Base-by-base conservation (phyloP, 1,140 invertebrate species). In the Halesus radiatus region DNA sequence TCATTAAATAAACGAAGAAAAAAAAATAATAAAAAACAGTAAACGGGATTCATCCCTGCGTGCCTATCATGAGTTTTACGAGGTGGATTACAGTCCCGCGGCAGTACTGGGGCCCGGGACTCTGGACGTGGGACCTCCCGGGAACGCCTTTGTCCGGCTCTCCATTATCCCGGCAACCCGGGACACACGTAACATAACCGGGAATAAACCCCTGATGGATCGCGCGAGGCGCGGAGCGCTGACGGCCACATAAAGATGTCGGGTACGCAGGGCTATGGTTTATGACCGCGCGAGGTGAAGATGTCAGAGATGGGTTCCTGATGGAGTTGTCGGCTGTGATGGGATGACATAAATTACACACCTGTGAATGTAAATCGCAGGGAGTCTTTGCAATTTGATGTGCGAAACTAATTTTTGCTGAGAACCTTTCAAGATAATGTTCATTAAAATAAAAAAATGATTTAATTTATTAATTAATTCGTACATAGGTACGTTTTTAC, bases 81-180 rank as follows among this genome's bases (percentile, higher is more conserved):
- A 45, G 37, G 37, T 45, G 32, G 32, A 45, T 45, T 45, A 45
- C 32, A 37, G 32, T 37, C 32, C 37, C 37, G 37, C 8, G 37
- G 37, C 37, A 45, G 37, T 13, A 1, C 37, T n/a, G 37, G 37
- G 37, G 1, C 37, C 37, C 37, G 37, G 37, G 37, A 45, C 10
- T 10, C 10, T 32, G 10, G 37, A 45, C 18, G 8, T 26, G 54
- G 22, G 72, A 75, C 72, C 72, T 75, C 72, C 72, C 54, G 54
- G 72, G 72, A 75, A 56, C 52, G 68, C 53, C 72, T 58, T 75
- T 75, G 72, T 75, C 53, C 13, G 53, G 72, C 23, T 37, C 22
- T 32, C 72, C 72, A 58, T 56, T 56, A 75, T 75, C 20, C 54
- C 45, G 20, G 50, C 45, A 72, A 53, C 53, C 45, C 50, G 37